These are phyloP conservation scores for Orchesella flavescens DNA, from an alignment of 2,888 invertebrate genomes.

Conservation along the genomic window DNA sequence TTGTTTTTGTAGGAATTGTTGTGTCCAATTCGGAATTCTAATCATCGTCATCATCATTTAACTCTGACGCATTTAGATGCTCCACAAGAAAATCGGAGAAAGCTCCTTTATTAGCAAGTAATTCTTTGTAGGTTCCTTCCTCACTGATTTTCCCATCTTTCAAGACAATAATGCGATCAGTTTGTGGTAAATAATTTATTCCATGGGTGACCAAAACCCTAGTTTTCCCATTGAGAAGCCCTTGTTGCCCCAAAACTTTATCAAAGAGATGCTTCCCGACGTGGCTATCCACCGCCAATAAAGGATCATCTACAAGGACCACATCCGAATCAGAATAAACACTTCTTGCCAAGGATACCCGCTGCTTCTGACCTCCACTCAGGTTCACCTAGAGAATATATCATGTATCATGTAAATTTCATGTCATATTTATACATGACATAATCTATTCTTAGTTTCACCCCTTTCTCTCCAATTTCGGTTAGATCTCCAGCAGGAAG, in stretches of 20 bases:
- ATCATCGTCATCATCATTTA: too few species aligned
- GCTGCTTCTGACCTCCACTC: constrained; percentile 83
- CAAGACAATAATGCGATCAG: constrained; percentile 91
- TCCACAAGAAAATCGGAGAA: constrained; percentile 77
- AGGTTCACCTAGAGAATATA: too few species aligned
- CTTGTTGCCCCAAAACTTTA: constrained; percentile 88
- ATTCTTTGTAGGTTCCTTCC: constrained; percentile 89
- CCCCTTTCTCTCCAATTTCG: constrained; percentile 98
- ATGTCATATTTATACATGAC: too few species aligned
- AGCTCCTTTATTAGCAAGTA: constrained; percentile 84
- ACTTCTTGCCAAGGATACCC: constrained; percentile 88
- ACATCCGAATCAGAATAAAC: constrained; percentile 91
- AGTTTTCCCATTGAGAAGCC: constrained; percentile 81
- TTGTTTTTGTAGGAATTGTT: constrained; percentile 36
- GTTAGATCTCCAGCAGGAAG: constrained; percentile 96
- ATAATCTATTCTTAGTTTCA: too few species aligned
- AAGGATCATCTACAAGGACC: constrained; percentile 95
- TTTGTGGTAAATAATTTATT: constrained; percentile 91
- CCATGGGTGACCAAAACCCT: constrained; percentile 95
- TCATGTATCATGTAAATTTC: too few species aligned
- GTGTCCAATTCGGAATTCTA: constrained; percentile 77
- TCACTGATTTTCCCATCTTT: constrained; percentile 91
- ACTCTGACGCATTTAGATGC: constrained; percentile 74
- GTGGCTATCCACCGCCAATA: constrained; percentile 92
- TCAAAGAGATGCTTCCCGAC: constrained; percentile 98